Percentiles rank a stretch among this genome's conserved stretches.
phyloP scores from a whole-genome alignment of 2,888 invertebrate genomes.

The Griposia aprilina region DNA sequence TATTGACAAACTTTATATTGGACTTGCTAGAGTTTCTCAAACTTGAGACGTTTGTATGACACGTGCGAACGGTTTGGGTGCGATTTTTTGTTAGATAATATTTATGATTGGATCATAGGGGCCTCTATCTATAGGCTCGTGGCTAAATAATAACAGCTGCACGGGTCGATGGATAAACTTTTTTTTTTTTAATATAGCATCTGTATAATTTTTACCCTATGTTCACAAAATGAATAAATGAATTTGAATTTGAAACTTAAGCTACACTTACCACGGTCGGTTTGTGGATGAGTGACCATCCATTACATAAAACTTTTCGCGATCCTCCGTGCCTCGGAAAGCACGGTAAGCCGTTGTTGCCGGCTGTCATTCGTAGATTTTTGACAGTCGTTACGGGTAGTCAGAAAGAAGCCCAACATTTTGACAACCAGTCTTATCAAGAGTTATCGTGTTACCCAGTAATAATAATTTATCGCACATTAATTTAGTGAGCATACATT shows the following conservation, averaged over 20 bases:
- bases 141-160: neutral
- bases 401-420: neutral
- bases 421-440: neutral
- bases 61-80: constrained; percentile 58
- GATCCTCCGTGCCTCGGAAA: neutral
- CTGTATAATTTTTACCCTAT: too few species aligned
- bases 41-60: constrained; percentile 64
- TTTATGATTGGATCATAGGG: neutral
- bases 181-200: too few species aligned
- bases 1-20: constrained; percentile 88
- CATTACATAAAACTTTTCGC: neutral
- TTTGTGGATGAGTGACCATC: neutral
- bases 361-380: neutral
- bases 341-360: neutral
- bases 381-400: neutral
- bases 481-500: constrained; percentile 33
- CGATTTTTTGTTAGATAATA: constrained; percentile 32
- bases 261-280: neutral
- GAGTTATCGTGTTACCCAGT: too few species aligned
- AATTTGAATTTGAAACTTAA: too few species aligned
- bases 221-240: too few species aligned
- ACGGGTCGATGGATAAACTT: too few species aligned
- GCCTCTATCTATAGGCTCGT: neutral
- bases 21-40: constrained; percentile 74
- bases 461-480: constrained; percentile 22